These are phyloP conservation scores for Scaptomyza flava DNA, from an alignment of 2,888 invertebrate genomes.

Conservation along the genomic window DNA sequence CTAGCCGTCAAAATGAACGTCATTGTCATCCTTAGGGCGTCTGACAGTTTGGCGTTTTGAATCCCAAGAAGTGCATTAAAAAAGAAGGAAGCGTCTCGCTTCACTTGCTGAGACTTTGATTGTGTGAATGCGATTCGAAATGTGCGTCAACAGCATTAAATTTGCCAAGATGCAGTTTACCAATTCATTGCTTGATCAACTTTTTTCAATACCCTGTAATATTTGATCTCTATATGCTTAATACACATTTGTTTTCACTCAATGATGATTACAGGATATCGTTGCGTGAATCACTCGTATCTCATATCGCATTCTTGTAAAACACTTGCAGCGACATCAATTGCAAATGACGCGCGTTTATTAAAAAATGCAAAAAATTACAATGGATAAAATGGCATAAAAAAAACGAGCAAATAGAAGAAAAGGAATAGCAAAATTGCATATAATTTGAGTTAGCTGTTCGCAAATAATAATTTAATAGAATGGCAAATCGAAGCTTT, in stretches of 20 bases:
- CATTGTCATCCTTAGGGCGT: slow-evolving; percentile 26
- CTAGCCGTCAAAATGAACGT: slow-evolving; percentile 32
- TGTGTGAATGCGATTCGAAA: background rate
- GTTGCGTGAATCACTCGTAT: background rate
- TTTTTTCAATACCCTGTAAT: background rate
- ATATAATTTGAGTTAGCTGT: background rate
- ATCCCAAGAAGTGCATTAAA: slow-evolving; percentile 12
- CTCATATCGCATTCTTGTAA: background rate
- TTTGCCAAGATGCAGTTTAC: slow-evolving; percentile 41
- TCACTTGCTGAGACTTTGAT: slow-evolving; percentile 15
- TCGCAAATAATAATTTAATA: background rate
- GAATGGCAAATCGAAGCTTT: background rate
- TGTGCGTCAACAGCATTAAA: slow-evolving; percentile 70
- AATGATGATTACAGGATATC: slow-evolving; percentile 1
- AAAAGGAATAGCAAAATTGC: background rate
- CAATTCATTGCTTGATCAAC: background rate
- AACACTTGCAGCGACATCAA: slow-evolving; percentile 48
- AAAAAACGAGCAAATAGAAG: background rate
- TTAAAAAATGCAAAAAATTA: slow-evolving; percentile 25
- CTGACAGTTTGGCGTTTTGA: slow-evolving; percentile 46
- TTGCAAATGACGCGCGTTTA: slow-evolving; percentile 50
- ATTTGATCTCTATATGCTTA: too few relatives aligned
- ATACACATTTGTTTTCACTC: too few relatives aligned
- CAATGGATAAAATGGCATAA: background rate
- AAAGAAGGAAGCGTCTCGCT: background rate